Evolutionary conservation across 2,797 vertebrate genomes (phyloP).

Genomic region (Acanthurus lineatus): DNA sequence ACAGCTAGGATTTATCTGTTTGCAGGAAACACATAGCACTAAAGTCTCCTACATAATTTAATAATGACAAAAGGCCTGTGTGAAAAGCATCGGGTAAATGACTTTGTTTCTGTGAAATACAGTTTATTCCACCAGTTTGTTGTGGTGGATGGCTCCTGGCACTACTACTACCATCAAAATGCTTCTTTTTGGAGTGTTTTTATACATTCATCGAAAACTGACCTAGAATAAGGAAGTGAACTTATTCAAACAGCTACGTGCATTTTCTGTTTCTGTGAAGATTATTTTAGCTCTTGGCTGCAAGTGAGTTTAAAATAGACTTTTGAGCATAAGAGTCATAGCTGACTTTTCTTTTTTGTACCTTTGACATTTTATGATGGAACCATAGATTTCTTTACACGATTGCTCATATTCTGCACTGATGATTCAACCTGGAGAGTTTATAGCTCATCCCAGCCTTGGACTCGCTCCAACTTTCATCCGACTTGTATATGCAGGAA

Average conservation of each 20-base stretch:
- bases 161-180: too few species aligned
- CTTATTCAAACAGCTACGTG: neutral
- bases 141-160: too few species aligned
- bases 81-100: neutral
- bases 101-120: neutral
- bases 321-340: slow-evolving; percentile 1
- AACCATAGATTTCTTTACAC: neutral
- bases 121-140: too few species aligned
- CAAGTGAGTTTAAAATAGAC: neutral
- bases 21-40: too few species aligned
- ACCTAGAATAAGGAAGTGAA: neutral
- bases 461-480: neutral
- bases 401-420: neutral
- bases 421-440: slow-evolving; percentile 5
- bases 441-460: neutral
- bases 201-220: neutral
- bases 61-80: neutral
- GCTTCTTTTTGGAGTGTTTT: neutral
- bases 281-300: neutral
- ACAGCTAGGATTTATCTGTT: too few species aligned
- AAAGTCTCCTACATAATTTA: neutral
- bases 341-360: neutral
- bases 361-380: slow-evolving; percentile 21
- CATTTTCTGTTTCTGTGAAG: neutral
- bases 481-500: neutral